Conservation (phyloP, 2,113 vertebrate species). For the Phasianus colchicus region DNA sequence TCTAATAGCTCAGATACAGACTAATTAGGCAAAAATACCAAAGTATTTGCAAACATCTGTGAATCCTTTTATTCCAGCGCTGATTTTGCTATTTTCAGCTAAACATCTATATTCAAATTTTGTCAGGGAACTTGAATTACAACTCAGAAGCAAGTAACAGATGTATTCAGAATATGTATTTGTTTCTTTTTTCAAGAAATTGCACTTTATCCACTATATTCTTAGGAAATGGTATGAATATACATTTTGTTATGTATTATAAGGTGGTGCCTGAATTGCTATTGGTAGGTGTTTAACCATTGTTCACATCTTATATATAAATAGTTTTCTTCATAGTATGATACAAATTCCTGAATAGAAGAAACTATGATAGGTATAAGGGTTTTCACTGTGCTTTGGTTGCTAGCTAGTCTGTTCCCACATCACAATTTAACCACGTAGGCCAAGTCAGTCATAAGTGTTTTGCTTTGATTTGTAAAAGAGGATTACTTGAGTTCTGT, state of each 20-base stretch:
- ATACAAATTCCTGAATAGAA: neutral
- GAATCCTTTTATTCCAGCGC: neutral
- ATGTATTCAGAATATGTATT: neutral
- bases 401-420: neutral
- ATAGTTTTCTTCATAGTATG: neutral
- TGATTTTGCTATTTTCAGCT: neutral
- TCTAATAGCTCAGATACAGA: neutral
- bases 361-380: neutral
- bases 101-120: neutral
- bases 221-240: neutral
- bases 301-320: neutral
- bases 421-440: neutral
- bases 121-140: neutral
- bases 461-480: conserved; percentile 33
- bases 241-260: neutral
- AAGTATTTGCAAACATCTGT: neutral
- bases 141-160: neutral
- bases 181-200: neutral
- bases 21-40: neutral
- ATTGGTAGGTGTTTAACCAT: neutral
- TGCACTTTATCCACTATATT: neutral
- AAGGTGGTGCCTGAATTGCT: neutral
- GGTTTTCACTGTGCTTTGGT: neutral
- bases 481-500: neutral
- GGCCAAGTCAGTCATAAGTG: neutral